Percentiles rank a stretch among this genome's conserved stretches.
phyloP scores from a whole-genome alignment of 2,113 vertebrate genomes.

The Cryptomyrus ogoouensis region DNA sequence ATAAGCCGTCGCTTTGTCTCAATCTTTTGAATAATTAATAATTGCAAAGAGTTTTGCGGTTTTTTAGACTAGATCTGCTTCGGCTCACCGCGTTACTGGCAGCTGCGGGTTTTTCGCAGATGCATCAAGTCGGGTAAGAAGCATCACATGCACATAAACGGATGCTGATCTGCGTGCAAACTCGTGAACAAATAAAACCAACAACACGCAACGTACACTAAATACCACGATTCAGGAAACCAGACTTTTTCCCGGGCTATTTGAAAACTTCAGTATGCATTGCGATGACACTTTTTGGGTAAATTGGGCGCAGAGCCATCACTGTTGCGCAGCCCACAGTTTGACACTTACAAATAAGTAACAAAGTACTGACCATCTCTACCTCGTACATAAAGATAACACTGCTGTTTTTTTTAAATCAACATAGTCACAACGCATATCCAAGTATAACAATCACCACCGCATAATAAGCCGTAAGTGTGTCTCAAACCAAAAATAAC shows the following conservation, averaged over 20 bases:
- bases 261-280: background rate
- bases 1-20: background rate
- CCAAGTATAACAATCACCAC: constrained; percentile 23
- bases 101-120: background rate
- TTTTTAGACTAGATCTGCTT: background rate
- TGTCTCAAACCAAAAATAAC: constrained; percentile 26
- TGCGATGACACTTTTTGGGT: constrained; percentile 26
- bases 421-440: background rate
- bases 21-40: background rate
- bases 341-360: constrained; percentile 53
- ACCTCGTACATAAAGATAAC: background rate
- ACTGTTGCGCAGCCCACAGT: constrained; percentile 57
- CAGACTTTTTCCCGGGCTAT: background rate
- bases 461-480: constrained; percentile 30
- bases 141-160: background rate
- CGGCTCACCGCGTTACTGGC: background rate
- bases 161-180: background rate
- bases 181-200: background rate
- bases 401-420: background rate
- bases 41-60: background rate
- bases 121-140: background rate
- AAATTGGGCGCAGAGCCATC: constrained; percentile 54
- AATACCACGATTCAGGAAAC: background rate
- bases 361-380: constrained; percentile 44
- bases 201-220: background rate